These are phyloP conservation scores for Zophobas atratus DNA, from an alignment of 1,140 invertebrate species.

Conservation along the genomic window DNA sequence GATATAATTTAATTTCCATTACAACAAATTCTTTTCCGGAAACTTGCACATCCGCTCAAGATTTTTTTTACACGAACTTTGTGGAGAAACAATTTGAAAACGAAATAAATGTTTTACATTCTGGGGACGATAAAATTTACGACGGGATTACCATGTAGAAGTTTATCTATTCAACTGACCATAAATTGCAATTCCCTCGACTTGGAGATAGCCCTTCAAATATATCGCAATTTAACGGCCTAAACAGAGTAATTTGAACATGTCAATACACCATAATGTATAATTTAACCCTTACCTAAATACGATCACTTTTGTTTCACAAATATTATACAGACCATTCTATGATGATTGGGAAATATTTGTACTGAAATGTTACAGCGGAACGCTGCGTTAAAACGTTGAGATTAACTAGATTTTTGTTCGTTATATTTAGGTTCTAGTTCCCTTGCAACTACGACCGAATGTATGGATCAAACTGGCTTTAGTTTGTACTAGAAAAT, in stretches of 20 bases:
- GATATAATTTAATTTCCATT: conserved; percentile 40
- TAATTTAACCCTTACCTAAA: not conserved
- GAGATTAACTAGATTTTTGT: too few relatives aligned
- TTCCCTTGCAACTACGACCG: too few relatives aligned
- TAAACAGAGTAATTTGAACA: conserved; percentile 13
- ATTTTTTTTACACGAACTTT: conserved; percentile 28
- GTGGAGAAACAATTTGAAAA: conserved; percentile 7
- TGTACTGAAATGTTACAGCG: not conserved
- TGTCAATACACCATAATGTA: conserved; percentile 6
- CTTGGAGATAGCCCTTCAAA: conserved; percentile 32
- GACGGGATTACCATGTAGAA: conserved; percentile 46
- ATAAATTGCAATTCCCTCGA: conserved; percentile 45
- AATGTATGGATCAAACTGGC: too few relatives aligned
- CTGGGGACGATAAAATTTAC: conserved; percentile 41
- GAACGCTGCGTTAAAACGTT: too few relatives aligned
- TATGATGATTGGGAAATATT: conserved; percentile 3
- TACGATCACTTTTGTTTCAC: not conserved
- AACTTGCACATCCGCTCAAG: not conserved
- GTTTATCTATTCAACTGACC: conserved; percentile 47
- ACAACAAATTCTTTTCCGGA: conserved; percentile 21
- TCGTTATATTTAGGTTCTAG: too few relatives aligned
- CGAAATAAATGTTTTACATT: conserved; percentile 38
- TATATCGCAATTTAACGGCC: conserved; percentile 32
- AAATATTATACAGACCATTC: not conserved
- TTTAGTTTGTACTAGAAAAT: too few relatives aligned